These are phyloP conservation scores for Machimus rusticus DNA, from an alignment of 2,888 invertebrate species.

Conservation along the genomic window DNA sequence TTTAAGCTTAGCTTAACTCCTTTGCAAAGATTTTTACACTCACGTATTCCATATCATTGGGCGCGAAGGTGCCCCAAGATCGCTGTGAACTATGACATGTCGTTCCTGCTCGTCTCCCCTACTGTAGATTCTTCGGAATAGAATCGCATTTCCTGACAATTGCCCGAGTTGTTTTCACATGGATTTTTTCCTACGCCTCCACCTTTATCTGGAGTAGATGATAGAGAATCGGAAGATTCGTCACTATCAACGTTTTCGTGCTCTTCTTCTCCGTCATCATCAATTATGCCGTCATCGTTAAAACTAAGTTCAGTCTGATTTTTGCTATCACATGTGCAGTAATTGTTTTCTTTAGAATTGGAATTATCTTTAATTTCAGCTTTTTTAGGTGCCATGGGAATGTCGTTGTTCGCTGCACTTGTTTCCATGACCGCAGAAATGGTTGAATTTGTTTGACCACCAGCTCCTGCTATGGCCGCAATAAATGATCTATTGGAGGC, in stretches of 20 bases:
- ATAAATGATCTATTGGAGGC: background rate
- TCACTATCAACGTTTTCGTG: background rate
- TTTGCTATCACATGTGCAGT: conserved; percentile 23
- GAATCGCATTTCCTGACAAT: background rate
- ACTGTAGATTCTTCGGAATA: background rate
- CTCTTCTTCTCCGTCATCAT: background rate
- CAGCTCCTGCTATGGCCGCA: background rate
- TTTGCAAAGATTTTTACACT: background rate
- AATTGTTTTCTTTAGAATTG: conserved; percentile 1
- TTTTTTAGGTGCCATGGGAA: conserved; percentile 15
- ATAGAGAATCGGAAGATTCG: background rate
- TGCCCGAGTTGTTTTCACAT: background rate
- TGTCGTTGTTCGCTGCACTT: background rate
- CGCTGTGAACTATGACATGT: background rate
- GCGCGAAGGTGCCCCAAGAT: background rate
- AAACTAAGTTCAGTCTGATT: conserved; percentile 35
- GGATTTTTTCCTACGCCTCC: background rate
- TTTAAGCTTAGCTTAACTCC: background rate
- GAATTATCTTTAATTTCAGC: conserved; percentile 19
- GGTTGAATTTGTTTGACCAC: background rate
- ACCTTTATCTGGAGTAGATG: background rate
- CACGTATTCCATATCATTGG: background rate
- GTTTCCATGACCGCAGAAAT: background rate
- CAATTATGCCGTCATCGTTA: conserved; percentile 3
- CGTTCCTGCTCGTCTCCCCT: background rate